Base-by-base conservation (phyloP, 2,888 invertebrate species). In the Rapana venosa region DNA sequence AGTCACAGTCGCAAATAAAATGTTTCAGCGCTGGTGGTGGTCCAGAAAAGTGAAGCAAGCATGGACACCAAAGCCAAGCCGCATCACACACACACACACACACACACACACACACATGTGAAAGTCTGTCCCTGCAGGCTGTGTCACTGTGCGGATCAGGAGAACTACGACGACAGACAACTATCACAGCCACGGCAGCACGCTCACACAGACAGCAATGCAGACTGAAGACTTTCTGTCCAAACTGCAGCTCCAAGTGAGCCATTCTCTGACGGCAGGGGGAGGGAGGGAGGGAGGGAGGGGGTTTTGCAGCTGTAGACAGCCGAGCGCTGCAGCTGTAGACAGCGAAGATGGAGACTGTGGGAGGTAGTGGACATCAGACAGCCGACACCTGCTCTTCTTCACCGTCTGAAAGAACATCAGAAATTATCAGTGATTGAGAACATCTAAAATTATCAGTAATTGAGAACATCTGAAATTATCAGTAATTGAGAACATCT, bases 351-450 rank as follows among this genome's bases (percentile, higher is more conserved):
- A 11, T 32, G 77, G 32, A 32, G 13, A 2, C n/a, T 26, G 74
- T 26, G 74, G 74, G 74, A 13, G 11, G 74, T 74, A 79, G 15
- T 70, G 70, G 36, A 30, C 15, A 74, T 94, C 94, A 94, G n/a
- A 94, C 94, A 61, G 94, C 94, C 70, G 94, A 94, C 61, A 94
- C 94, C 87, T 94, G 93, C 81, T 94, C 94, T 88, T 94, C 94
- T 58, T 94, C 94, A 86, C 91, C 93, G 89, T 92, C 94, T 92
- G 90, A 58, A 92, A 91, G 22, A 56, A 86, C 85, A 85, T 8
- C 56, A 32, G 22, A 83, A 47, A 83, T 26, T 11, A 47, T 66
- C 66, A 66, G 47, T 47, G 8, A 47, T n/a, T n/a, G n/a, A 91
- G 22, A 56, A 86, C 85, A 85, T 8, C 56, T 22, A 6, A 83